A percentile compares a stretch with the other conserved stretches of the same genome.
Conservation (phyloP, 2,888 invertebrate species). For the Neoitamus cyanurus region DNA sequence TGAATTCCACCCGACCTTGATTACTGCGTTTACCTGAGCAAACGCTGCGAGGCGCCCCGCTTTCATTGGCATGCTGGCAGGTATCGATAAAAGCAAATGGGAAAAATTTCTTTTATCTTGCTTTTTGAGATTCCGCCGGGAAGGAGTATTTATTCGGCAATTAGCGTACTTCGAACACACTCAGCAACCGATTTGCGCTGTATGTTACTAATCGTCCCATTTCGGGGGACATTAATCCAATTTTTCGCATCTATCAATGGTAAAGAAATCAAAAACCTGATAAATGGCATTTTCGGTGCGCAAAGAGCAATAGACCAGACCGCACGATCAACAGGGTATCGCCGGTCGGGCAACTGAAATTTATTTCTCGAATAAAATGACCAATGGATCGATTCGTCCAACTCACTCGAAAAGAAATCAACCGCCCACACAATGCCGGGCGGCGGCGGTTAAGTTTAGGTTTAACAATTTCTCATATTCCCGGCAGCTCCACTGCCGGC, state of each 20-base stretch:
- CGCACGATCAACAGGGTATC: conserved; percentile 34
- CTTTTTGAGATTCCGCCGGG: not conserved
- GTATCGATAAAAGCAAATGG: not conserved
- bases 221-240: not conserved
- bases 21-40: not conserved
- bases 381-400: conserved; percentile 25
- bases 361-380: conserved; percentile 36
- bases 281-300: not conserved
- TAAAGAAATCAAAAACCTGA: not conserved
- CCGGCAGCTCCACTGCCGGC: not conserved
- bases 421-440: not conserved
- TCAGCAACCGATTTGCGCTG: not conserved
- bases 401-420: not conserved
- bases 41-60: not conserved
- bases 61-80: not conserved
- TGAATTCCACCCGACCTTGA: not conserved
- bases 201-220: too few species aligned
- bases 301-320: not conserved
- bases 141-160: not conserved
- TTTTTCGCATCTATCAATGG: not conserved
- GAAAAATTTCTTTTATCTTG: not conserved
- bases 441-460: not conserved
- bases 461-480: not conserved
- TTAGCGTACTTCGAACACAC: not conserved
- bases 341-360: not conserved